Percentiles rank a stretch among this genome's conserved stretches.
phyloP scores from a whole-genome alignment of 1,140 invertebrate genomes.

The Contarinia nasturtii region DNA sequence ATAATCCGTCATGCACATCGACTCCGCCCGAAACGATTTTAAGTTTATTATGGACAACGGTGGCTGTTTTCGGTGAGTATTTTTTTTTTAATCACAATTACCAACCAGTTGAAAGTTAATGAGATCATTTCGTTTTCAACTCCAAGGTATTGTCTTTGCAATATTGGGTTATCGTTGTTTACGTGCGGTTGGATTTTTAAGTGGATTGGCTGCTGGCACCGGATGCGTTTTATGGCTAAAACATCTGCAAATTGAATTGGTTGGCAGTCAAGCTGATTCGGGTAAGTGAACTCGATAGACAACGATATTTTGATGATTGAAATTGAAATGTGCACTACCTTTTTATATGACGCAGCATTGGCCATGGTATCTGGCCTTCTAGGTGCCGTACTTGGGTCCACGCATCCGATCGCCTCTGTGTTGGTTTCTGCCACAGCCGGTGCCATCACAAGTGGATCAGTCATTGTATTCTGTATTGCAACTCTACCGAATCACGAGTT shows the following conservation, averaged over 20 bases:
- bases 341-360: constrained; percentile 7
- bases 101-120: too few species aligned
- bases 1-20: constrained; percentile 17
- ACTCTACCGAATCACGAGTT: constrained; percentile 24
- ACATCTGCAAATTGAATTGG: constrained; percentile 17
- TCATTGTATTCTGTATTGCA: constrained; percentile 21
- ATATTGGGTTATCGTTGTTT: constrained; percentile 64
- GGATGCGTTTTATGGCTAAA: constrained; percentile 23
- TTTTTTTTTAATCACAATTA: too few species aligned
- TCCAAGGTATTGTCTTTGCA: constrained; percentile 36
- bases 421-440: constrained; percentile 21
- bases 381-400: constrained; percentile 20
- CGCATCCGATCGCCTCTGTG: constrained; percentile 20
- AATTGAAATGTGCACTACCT: neutral
- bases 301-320: neutral
- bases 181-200: constrained; percentile 77
- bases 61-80: constrained; percentile 32
- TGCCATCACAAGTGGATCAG: constrained; percentile 17
- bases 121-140: too few species aligned
- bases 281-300: neutral
- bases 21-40: constrained; percentile 18
- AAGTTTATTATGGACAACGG: constrained; percentile 20
- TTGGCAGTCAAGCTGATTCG: constrained; percentile 21
- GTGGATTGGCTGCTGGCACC: constrained; percentile 69
- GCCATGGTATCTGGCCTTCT: constrained; percentile 20